phyloP scores from a whole-genome alignment of 2,113 vertebrate species.

The Oryzias celebensis region DNA sequence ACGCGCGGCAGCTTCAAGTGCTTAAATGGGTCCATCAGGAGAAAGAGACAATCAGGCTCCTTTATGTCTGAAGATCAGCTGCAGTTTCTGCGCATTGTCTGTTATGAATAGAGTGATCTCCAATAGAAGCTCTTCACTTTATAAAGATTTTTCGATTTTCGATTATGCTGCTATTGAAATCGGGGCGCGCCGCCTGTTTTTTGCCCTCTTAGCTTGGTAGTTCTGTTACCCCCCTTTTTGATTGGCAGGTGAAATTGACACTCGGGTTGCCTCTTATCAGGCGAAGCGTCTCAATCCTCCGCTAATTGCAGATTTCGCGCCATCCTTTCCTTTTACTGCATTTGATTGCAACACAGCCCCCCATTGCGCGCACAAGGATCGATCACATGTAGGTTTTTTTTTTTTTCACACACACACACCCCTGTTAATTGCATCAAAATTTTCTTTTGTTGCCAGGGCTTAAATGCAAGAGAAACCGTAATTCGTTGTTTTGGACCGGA shows the following conservation, averaged over 20 bases:
- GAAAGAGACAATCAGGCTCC: constrained; percentile 73
- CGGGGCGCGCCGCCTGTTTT: constrained; percentile 85
- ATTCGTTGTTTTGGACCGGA: constrained; percentile 87
- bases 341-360: constrained; percentile 88
- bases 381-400: constrained; percentile 74
- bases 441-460: constrained; percentile 83
- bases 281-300: constrained; percentile 86
- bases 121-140: constrained; percentile 78
- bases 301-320: constrained; percentile 90
- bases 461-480: constrained; percentile 92
- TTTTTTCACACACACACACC: not conserved
- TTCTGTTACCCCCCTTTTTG: constrained; percentile 82
- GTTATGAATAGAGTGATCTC: constrained; percentile 75
- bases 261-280: constrained; percentile 87
- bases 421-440: constrained; percentile 85
- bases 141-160: constrained; percentile 87
- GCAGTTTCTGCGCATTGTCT: constrained; percentile 72
- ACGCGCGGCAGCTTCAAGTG: constrained; percentile 68
- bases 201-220: constrained; percentile 74
- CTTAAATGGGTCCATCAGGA: constrained; percentile 69
- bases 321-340: constrained; percentile 82
- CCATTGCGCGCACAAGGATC: constrained; percentile 85
- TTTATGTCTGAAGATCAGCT: constrained; percentile 75
- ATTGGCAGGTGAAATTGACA: constrained; percentile 96
- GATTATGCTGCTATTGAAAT: constrained; percentile 91